Evolutionary conservation across 2,888 invertebrate species (phyloP), one percentile per base, ranked within the genome.

Genomic region (Eumerus sabulonum): DNA sequence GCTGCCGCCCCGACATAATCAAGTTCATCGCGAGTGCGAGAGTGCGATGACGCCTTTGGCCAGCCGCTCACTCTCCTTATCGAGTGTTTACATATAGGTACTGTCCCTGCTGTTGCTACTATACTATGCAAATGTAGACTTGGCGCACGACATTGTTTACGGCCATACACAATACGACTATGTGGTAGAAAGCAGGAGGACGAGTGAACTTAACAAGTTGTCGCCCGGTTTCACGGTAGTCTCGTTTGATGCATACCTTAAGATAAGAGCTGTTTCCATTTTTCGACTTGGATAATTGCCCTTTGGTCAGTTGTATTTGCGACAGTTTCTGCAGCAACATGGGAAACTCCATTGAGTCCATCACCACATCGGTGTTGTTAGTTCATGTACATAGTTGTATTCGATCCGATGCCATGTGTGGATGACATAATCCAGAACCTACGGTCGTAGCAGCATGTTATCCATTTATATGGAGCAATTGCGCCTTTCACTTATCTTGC

Each of bases 141-240:
- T 63, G 74, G 68, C 74, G 74, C 71, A 72, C 67, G 73, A 73
- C 77, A 27, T 72, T 42, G 42, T 51, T 67, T 51, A 72, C 67
- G 62, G 72, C 2, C 27, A 27, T 27, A 7, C 7, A 27, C 7
- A 7, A n/a, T n/a, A n/a, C n/a, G n/a, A n/a, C n/a, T 67, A 53
- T 40, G 56, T 17, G 12, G 45, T 57, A 38, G 44, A 17, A 60
- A 60, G n/a, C 40, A 45, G 68, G 66, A 35, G 53, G 48, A 66
- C 4, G 14, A 67, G 14, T 44, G 16, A 47, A 13, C 14, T 14
- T 50, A 48, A 66, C 66, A 62, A 72, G 66, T 66, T 60, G 66
- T 60, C 73, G 47, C 56, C 56, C 38, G 60, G 9, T 63, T 18
- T 14, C 9, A 47, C 36, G 44, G 38, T 9, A 50, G 35, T 57